Conservation (phyloP, 2,888 invertebrate genomes). For the Piscicola geometra region DNA sequence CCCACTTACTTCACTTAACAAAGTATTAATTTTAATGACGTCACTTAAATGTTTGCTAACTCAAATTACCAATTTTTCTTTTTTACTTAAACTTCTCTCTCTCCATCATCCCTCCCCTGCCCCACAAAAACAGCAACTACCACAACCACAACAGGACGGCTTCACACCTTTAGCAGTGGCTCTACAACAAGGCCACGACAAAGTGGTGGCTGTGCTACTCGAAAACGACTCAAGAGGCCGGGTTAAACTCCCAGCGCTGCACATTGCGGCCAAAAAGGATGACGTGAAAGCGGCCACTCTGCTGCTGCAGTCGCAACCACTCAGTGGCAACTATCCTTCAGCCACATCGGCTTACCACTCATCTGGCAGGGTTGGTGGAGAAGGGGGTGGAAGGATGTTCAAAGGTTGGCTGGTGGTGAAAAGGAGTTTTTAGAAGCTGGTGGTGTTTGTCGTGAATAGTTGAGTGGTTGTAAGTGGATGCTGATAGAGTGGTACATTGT, state of each 20-base stretch:
- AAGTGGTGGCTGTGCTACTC: constrained; percentile 91
- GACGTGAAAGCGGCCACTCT: constrained; percentile 96
- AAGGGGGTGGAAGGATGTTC: neutral
- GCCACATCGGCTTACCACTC: constrained; percentile 34
- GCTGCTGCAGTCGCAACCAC: constrained; percentile 83
- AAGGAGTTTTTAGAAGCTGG: too few relatives aligned
- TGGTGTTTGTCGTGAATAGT: too few relatives aligned
- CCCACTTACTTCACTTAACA: neutral
- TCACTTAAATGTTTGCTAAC: too few relatives aligned
- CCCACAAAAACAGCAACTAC: neutral
- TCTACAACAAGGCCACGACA: constrained; percentile 97
- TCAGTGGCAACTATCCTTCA: constrained; percentile 59
- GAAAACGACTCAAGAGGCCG: constrained; percentile 90
- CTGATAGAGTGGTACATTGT: too few relatives aligned
- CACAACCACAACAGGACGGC: constrained; percentile 69
- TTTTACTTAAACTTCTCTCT: too few relatives aligned
- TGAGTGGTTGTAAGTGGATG: too few relatives aligned
- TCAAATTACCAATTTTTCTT: too few relatives aligned
- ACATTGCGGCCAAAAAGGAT: constrained; percentile 99
- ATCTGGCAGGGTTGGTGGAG: constrained; percentile 22
- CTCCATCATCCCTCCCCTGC: too few relatives aligned
- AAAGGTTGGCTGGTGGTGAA: too few relatives aligned
- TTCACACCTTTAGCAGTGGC: constrained; percentile 98
- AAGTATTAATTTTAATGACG: too few relatives aligned
- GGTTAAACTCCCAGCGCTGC: constrained; percentile 91